Percentiles rank a stretch among this genome's conserved stretches.
Evolutionary conservation across 2,888 invertebrate species (phyloP).

Genomic region (Octodonta nipae): DNA sequence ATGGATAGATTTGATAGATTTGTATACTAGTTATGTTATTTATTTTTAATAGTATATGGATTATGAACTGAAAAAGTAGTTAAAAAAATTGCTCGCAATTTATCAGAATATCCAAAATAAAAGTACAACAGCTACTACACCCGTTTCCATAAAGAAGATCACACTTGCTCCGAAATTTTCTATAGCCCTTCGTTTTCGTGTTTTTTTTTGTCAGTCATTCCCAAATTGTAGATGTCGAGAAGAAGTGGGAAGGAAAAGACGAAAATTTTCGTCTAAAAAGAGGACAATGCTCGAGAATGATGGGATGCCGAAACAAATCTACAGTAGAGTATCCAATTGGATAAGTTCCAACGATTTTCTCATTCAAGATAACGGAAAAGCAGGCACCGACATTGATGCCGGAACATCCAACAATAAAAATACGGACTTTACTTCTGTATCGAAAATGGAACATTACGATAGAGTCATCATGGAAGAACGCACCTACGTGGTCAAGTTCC

Average conservation of each 20-base stretch:
- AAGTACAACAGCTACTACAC: no score
- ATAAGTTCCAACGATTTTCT: constrained; percentile 29
- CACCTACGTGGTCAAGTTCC: constrained; percentile 18
- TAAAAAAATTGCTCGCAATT: no score
- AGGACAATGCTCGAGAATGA: constrained; percentile 16
- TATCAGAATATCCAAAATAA: no score
- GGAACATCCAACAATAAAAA: constrained; percentile 15
- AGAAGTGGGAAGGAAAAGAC: neutral
- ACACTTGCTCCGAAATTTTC: no score
- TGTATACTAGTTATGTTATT: no score
- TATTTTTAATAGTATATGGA: no score
- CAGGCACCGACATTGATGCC: constrained; percentile 16
- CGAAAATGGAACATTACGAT: constrained; percentile 16
- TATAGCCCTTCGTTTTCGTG: no score
- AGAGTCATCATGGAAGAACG: constrained; percentile 20
- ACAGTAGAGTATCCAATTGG: constrained; percentile 28
- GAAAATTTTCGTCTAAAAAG: constrained; percentile 16
- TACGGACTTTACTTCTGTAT: constrained; percentile 26
- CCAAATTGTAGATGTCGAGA: constrained; percentile 7
- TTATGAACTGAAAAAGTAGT: no score
- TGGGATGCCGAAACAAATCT: constrained; percentile 18
- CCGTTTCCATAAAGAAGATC: no score
- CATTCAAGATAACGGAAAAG: constrained; percentile 12
- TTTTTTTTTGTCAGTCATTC: no score
- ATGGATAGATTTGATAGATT: no score